Base-by-base conservation (phyloP, 23 tunicate genomes). In the Botrylloides violaceus region DNA sequence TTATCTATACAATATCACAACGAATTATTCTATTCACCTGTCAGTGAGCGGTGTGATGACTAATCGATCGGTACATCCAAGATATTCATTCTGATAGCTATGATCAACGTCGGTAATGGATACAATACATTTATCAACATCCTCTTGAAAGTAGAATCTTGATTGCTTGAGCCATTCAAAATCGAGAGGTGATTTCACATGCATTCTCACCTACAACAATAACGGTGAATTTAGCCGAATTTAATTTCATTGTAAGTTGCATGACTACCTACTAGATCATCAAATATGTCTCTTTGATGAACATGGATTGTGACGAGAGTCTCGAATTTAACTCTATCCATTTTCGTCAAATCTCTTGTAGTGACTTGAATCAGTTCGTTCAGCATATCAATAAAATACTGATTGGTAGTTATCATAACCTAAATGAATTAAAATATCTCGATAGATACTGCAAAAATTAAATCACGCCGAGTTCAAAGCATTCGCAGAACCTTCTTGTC, bases 91-190 rank as follows among this genome's bases (percentile, higher is more conserved):
- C 62, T 86, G 91, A 61, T 92, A 92, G 24, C 78, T 84, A 61
- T 85, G 87, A 75, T 84, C 92, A 33, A 92, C 98, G 39, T 92
- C 98, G n/a, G 98, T 92, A 65, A 92, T 86, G 1, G 83, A 76
- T 2, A 92, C 85, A 29, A 86, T 58, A 61, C 98, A 92, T 25
- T 81, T 80, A 43, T 92, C 98, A 2, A 84, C 79, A 65, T 92
- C 98, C 59, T 92, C 98, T 71, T 92, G 92, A 64, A 80, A 92
- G 71, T 92, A 92, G 65, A 92, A 92, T 49, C 98, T 71, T 15
- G 87, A 84, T 58, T 92, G 98, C 58, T 92, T 92, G 29, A 84
- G 82, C 98, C 98, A 92, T 63, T 92, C 98, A 66, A 92, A 92
- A 43, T 92, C 98, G 6, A 76, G 28, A 1, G 92, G 59, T 4